Conservation (phyloP, 2,113 vertebrate species). For the Columba livia region DNA sequence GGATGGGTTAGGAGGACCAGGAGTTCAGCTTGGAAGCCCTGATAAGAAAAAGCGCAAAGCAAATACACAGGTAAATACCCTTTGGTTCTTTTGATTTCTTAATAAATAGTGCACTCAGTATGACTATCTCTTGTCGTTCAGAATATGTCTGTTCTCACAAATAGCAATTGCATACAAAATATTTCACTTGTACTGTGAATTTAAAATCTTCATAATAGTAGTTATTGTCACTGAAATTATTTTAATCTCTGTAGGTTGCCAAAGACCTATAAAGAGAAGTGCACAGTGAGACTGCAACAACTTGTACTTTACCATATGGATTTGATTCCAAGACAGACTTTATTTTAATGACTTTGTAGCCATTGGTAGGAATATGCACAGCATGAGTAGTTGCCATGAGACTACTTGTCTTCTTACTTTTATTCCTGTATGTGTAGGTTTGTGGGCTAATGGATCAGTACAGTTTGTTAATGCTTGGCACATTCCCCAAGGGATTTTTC, state of each 20-base stretch:
- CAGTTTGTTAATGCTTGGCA: not conserved
- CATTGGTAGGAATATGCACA: not conserved
- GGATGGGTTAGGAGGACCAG: conserved; percentile 83
- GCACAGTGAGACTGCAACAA: not conserved
- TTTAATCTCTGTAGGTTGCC: not conserved
- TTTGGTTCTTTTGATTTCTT: not conserved
- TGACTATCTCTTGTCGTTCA: rapidly evolving
- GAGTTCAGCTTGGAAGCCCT: conserved; percentile 81
- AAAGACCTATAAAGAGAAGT: not conserved
- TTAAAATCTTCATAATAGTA: not conserved
- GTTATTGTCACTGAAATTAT: not conserved
- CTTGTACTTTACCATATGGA: not conserved
- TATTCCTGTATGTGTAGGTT: not conserved
- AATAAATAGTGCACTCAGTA: not conserved
- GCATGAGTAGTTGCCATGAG: not conserved
- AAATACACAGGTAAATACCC: conserved; percentile 77
- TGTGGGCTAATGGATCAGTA: not conserved
- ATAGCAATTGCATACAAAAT: not conserved
- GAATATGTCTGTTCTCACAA: not conserved
- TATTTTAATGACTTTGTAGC: not conserved
- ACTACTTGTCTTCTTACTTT: not conserved
- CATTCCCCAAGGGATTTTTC: not conserved
- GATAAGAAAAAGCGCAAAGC: conserved; percentile 88
- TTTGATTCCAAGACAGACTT: conserved; percentile 20
- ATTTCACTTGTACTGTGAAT: not conserved